These are phyloP conservation scores for Himalopsyche tibetana DNA, from an alignment of 2,888 invertebrate genomes.

Conservation along the genomic window DNA sequence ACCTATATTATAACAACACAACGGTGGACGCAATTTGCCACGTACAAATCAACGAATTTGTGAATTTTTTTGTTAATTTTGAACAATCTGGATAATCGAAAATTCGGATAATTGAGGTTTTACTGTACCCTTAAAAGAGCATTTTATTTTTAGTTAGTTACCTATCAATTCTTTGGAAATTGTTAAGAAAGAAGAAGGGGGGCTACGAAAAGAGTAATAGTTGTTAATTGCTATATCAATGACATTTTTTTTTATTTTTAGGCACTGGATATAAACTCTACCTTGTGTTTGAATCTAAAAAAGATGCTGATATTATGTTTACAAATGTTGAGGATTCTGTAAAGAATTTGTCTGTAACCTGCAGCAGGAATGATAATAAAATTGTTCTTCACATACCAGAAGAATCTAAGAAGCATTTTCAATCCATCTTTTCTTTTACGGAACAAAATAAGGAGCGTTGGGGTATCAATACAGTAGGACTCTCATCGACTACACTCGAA, in stretches of 20 bases:
- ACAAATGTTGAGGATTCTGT: not conserved
- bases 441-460: conserved; percentile 78
- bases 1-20: too few species aligned
- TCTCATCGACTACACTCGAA: conserved; percentile 93
- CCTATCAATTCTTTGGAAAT: too few species aligned
- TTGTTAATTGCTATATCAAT: too few species aligned
- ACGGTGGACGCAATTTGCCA: too few species aligned
- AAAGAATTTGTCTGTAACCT: not conserved
- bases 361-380: not conserved
- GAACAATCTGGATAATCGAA: too few species aligned
- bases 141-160: too few species aligned
- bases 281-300: not conserved
- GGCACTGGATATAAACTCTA: not conserved
- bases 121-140: too few species aligned
- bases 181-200: too few species aligned
- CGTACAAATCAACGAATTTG: too few species aligned
- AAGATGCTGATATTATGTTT: not conserved
- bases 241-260: not conserved
- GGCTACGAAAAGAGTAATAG: too few species aligned
- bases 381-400: not conserved
- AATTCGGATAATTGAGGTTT: too few species aligned
- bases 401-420: not conserved
- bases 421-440: conserved; percentile 75
- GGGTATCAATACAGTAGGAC: conserved; percentile 86
- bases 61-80: too few species aligned